Conservation (phyloP, 2,888 invertebrate species). For the Hyalella azteca region DNA sequence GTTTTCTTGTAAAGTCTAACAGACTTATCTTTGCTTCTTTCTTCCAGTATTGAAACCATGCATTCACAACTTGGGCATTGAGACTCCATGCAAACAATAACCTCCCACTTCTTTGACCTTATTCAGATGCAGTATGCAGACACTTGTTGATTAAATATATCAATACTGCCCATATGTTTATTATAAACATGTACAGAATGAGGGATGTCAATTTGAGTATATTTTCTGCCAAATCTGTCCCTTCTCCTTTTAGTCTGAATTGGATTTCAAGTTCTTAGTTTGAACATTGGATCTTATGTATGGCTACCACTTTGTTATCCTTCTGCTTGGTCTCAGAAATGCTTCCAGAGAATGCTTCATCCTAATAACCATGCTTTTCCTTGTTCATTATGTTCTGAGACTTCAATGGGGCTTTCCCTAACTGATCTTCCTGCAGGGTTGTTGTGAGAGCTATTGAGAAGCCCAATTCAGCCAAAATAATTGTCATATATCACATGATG, state of each 20-base stretch:
- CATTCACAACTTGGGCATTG: neutral
- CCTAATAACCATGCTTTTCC: neutral
- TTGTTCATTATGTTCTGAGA: too few species aligned
- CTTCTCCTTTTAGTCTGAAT: neutral
- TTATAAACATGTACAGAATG: conserved; percentile 3
- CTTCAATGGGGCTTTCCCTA: neutral
- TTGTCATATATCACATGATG: neutral
- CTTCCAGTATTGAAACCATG: neutral
- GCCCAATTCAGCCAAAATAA: neutral
- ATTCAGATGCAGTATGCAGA: neutral
- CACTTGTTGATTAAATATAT: neutral
- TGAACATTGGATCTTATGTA: too few species aligned
- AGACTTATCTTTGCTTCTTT: neutral
- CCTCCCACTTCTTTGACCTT: neutral
- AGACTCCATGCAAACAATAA: neutral
- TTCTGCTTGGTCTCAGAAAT: too few species aligned
- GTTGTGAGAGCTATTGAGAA: neutral
- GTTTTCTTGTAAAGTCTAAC: neutral
- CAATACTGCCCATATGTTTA: neutral
- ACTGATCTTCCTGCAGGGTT: neutral
- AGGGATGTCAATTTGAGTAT: neutral
- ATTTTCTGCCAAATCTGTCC: neutral
- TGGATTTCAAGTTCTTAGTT: too few species aligned
- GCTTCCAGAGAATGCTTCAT: too few species aligned
- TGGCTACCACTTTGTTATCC: too few species aligned